phyloP scores from a whole-genome alignment of 2,888 invertebrate genomes.

The Toxonevra muliebris region DNA sequence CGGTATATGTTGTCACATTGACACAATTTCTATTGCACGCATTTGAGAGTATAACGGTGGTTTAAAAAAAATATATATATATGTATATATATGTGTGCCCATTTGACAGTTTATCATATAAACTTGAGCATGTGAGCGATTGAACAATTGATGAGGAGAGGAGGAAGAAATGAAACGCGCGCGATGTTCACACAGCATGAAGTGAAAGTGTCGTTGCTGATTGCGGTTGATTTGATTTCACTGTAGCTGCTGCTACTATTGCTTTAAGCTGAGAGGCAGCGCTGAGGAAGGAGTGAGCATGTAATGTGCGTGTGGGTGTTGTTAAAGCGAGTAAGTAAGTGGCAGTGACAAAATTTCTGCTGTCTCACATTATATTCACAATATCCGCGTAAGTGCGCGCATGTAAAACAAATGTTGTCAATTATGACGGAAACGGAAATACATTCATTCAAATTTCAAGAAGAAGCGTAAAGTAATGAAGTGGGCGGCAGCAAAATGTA shows the following conservation, averaged over 20 bases:
- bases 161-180: too few species aligned
- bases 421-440: constrained; percentile 1
- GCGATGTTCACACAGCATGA: too few species aligned
- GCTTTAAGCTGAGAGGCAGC: not conserved
- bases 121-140: constrained; percentile 1
- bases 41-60: not conserved
- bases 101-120: constrained; percentile 23
- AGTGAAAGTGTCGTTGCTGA: not conserved
- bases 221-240: constrained; percentile 7
- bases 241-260: too few species aligned
- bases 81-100: not conserved
- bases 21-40: constrained; percentile 21
- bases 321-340: not conserved
- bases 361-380: not conserved
- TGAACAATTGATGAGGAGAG: too few species aligned
- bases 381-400: not conserved
- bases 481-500: not conserved
- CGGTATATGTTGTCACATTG: constrained; percentile 7
- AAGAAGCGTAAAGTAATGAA: not conserved
- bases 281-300: not conserved
- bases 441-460: not conserved
- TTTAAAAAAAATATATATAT: not conserved
- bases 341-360: constrained; percentile 1
- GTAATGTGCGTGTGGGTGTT: not conserved
- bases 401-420: constrained; percentile 4